A percentile compares a stretch with the other conserved stretches of the same genome.
phyloP scores from a whole-genome alignment of 2,113 vertebrate genomes.

The Gymnogyps californianus region DNA sequence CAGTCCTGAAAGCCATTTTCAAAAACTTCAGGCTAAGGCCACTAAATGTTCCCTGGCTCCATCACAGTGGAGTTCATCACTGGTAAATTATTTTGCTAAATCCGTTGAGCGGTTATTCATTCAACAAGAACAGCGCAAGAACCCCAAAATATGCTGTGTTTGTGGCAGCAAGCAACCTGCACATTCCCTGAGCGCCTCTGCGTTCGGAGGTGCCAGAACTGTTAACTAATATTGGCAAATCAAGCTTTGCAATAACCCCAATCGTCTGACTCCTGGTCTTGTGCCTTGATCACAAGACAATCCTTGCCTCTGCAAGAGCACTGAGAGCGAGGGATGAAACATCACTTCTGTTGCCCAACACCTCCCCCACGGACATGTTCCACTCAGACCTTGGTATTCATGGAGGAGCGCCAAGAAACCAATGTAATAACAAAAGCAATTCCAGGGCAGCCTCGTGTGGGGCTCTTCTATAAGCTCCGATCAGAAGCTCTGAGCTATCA shows the following conservation, averaged over 20 bases:
- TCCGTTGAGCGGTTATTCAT: background rate
- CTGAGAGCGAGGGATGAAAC: constrained; percentile 38
- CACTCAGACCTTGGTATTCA: background rate
- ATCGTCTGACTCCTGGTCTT: constrained; percentile 49
- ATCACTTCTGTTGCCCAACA: constrained; percentile 41
- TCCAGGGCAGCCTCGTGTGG: background rate
- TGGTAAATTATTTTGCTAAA: background rate
- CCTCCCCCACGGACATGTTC: constrained; percentile 14
- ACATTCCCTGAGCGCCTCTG: background rate
- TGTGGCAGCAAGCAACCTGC: background rate
- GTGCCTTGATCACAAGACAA: constrained; percentile 42
- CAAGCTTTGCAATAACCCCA: background rate
- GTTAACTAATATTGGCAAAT: background rate
- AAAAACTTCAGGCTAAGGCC: background rate
- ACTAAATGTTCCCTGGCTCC: background rate
- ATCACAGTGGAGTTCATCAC: background rate
- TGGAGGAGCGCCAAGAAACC: constrained; percentile 1
- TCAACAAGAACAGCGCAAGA: background rate
- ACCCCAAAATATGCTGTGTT: rapidly evolving
- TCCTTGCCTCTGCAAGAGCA: constrained; percentile 8
- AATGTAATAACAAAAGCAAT: background rate
- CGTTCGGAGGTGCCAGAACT: background rate
- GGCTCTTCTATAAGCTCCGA: background rate
- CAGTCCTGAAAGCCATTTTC: background rate
- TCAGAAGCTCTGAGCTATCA: background rate